phyloP scores from a whole-genome alignment of 2,113 vertebrate species.

The Mustela lutreola region DNA sequence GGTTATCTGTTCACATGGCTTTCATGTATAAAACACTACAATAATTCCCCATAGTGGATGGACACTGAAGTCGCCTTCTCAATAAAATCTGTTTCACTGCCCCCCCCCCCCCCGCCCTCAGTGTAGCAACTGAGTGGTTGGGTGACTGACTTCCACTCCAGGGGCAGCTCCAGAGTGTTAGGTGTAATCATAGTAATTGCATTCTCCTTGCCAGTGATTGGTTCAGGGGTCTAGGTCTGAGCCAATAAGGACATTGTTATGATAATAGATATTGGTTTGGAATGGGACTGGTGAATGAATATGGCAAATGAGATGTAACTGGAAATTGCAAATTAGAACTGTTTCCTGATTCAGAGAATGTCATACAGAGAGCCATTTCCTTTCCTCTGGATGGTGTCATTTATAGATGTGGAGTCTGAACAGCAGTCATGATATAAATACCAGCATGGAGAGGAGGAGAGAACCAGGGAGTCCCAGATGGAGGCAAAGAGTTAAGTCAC shows the following conservation, averaged over 20 bases:
- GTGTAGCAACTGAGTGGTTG: fast-evolving
- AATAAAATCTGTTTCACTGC: background rate
- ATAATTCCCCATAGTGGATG: background rate
- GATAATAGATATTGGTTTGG: background rate
- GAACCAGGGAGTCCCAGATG: background rate
- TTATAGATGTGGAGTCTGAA: too few species aligned
- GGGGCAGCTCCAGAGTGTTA: background rate
- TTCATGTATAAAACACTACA: background rate
- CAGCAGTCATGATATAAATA: too few species aligned
- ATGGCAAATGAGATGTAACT: background rate
- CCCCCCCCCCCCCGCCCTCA: fast-evolving
- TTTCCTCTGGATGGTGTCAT: background rate
- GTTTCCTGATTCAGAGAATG: background rate
- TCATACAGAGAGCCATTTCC: background rate
- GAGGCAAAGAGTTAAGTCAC: background rate
- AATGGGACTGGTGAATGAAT: background rate
- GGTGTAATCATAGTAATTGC: background rate
- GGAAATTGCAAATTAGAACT: background rate
- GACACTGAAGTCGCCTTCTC: background rate
- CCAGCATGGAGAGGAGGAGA: background rate
- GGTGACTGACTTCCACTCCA: fast-evolving
- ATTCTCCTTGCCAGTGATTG: background rate
- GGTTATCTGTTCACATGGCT: background rate
- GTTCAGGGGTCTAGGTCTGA: background rate
- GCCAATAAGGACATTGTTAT: background rate